A percentile compares a stretch with the other conserved stretches of the same genome.
Conservation (phyloP, 2,797 vertebrate species). For the Darevskia mixta region DNA sequence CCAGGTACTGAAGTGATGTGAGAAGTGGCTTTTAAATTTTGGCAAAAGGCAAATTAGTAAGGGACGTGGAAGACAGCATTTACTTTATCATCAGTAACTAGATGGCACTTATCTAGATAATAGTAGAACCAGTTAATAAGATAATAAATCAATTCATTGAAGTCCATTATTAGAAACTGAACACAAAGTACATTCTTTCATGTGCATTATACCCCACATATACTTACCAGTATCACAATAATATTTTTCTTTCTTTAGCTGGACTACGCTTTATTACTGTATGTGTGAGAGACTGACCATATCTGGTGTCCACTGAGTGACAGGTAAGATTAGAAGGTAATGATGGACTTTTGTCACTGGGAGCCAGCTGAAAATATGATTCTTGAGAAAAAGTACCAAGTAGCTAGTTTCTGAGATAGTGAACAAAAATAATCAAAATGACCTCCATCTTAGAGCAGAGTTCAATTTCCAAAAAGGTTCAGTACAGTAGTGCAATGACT, state of each 20-base stretch:
- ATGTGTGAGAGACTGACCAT: not conserved
- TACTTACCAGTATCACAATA: not conserved
- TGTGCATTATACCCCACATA: not conserved
- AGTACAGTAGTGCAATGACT: slow-evolving; percentile 32
- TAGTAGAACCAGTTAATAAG: not conserved
- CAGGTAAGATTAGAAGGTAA: slow-evolving; percentile 50
- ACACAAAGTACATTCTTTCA: not conserved
- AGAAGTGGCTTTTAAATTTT: not conserved
- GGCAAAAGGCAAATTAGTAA: not conserved
- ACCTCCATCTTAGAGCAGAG: slow-evolving; percentile 36
- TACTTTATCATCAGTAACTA: not conserved
- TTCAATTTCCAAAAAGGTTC: slow-evolving; percentile 2
- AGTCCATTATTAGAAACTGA: not conserved
- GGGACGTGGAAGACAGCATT: not conserved
- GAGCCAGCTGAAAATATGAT: slow-evolving; percentile 32
- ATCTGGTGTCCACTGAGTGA: not conserved
- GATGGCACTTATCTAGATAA: not conserved
- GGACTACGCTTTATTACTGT: not conserved
- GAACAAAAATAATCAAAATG: slow-evolving; percentile 40
- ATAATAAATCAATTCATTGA: not conserved
- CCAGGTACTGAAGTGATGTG: not conserved
- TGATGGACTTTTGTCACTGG: not conserved
- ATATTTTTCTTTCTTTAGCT: not conserved
- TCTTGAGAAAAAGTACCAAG: slow-evolving; percentile 41
- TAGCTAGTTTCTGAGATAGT: slow-evolving; percentile 35